Base-by-base conservation (phyloP, 2,113 vertebrate species). In the Erythrocercus mccallii region DNA sequence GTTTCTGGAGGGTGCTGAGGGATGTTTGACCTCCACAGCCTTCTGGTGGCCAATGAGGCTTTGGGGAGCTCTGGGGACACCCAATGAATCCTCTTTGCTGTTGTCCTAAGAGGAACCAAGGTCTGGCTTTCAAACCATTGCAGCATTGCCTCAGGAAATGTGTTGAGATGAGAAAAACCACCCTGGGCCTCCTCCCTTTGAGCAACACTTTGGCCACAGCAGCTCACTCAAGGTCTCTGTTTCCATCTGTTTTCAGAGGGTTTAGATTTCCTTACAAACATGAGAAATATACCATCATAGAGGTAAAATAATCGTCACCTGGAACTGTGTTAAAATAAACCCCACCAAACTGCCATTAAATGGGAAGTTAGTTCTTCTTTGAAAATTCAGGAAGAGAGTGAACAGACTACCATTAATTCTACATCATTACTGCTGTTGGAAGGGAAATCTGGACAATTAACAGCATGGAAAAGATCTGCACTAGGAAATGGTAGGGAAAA, bases 1-100 rank as follows among this genome's bases (percentile, higher is more conserved):
- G 54, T 31, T 93, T 35, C 79, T 92, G 38, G 38, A 62, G 73
- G 18, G 19, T 42, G 54, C 7, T 81, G 88, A 83, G 78, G 51
- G 68, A 21, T 58, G 27, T 33, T 83, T 53, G 68, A 28, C 79
- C 79, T 70, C n/a, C 82, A 28, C 62, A 61, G 27, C 50, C 33
- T 90, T 73, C 74, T 77, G 54, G 44, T 72, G 68, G 28, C 91
- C 86, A 92, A 11, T 73, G 38, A 88, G 64, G 51, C 12, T 92
- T 54, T 53, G 71, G 38, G 19, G 44, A 74, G 40, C 62, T n/a
- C 1, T 2, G 2, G 25, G 25, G 58, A 35, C 45, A 47, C 50
- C 60, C 71, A 86, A 1, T 12, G 45, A 61, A 58, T 13, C 42
- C 27, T 70, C 40, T 64, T 58, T 2, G 0, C 66, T 81, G 31